phyloP scores from a whole-genome alignment of 1,140 invertebrate genomes.

The Zaprionus gabonicus region DNA sequence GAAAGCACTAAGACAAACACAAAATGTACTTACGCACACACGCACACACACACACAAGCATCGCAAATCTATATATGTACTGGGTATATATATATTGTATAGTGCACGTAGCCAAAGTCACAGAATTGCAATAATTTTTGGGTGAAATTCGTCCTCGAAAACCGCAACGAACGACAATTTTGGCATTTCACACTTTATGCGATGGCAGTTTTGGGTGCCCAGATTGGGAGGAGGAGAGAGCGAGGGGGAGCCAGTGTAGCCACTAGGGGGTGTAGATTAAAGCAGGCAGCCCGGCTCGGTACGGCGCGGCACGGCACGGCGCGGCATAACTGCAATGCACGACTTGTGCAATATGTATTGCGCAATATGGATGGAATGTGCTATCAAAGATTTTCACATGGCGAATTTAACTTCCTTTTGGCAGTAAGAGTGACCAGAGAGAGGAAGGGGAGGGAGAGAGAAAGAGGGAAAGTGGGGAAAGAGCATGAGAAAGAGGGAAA shows the following conservation, averaged over 20 bases:
- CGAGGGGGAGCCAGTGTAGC: not conserved
- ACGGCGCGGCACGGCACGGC: not conserved
- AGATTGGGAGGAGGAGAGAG: too few relatives aligned
- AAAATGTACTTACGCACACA: slow-evolving; percentile 49
- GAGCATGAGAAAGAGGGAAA: not conserved
- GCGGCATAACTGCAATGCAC: slow-evolving; percentile 34
- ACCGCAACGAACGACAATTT: slow-evolving; percentile 77
- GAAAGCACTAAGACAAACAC: slow-evolving; percentile 67
- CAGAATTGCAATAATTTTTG: slow-evolving; percentile 78
- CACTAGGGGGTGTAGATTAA: slow-evolving; percentile 18
- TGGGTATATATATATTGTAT: slow-evolving; percentile 7
- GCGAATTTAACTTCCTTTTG: slow-evolving; percentile 33
- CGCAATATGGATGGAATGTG: slow-evolving; percentile 40
- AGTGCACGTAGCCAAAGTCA: slow-evolving; percentile 72
- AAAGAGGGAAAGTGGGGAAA: not conserved
- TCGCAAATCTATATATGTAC: slow-evolving; percentile 1
- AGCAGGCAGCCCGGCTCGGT: slow-evolving; percentile 11
- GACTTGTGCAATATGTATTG: slow-evolving; percentile 41
- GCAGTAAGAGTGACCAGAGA: not conserved
- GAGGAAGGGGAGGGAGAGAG: not conserved
- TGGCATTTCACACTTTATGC: slow-evolving; percentile 77
- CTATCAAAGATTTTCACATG: slow-evolving; percentile 47
- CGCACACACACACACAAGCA: slow-evolving; percentile 36
- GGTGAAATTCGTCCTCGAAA: slow-evolving; percentile 55
- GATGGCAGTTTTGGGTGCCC: slow-evolving; percentile 8